phyloP scores from a whole-genome alignment of 2,888 invertebrate species.

The Mesochorus sp. region DNA sequence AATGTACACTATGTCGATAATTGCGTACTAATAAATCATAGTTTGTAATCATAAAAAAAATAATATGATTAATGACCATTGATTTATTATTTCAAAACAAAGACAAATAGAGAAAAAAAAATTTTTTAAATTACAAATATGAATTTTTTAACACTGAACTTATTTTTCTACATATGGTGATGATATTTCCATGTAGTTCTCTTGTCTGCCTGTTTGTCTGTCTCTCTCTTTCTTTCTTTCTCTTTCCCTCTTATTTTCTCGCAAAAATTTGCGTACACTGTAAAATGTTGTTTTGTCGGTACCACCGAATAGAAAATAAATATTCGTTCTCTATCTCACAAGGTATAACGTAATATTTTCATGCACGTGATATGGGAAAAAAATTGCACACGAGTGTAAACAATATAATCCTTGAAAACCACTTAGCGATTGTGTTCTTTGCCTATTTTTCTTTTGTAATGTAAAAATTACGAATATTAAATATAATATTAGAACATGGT shows the following conservation, averaged over 20 bases:
- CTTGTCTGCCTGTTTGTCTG: constrained; percentile 7
- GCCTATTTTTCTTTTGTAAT: constrained; percentile 13
- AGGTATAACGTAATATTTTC: constrained; percentile 1
- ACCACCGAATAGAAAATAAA: neutral
- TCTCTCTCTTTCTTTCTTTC: constrained; percentile 7
- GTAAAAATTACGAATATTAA: constrained; percentile 15
- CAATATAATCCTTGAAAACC: constrained; percentile 37
- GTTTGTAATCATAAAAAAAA: neutral
- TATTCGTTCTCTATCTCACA: neutral
- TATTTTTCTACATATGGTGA: constrained; percentile 47
- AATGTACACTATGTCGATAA: neutral
- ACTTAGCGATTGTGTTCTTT: constrained; percentile 54
- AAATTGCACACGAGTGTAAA: neutral
- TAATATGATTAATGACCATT: neutral
- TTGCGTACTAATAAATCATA: neutral
- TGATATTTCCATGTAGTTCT: constrained; percentile 22
- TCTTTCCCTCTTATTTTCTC: neutral
- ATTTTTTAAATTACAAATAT: no score
- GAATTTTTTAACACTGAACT: constrained; percentile 7
- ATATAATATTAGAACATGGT: constrained; percentile 45
- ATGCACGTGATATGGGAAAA: neutral
- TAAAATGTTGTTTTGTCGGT: neutral
- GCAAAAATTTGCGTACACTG: neutral
- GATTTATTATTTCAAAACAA: neutral
- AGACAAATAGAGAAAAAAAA: no score